A percentile compares a stretch with the other conserved stretches of the same genome.
Conservation (phyloP, 2,888 invertebrate genomes). For the Nowickia ferox region DNA sequence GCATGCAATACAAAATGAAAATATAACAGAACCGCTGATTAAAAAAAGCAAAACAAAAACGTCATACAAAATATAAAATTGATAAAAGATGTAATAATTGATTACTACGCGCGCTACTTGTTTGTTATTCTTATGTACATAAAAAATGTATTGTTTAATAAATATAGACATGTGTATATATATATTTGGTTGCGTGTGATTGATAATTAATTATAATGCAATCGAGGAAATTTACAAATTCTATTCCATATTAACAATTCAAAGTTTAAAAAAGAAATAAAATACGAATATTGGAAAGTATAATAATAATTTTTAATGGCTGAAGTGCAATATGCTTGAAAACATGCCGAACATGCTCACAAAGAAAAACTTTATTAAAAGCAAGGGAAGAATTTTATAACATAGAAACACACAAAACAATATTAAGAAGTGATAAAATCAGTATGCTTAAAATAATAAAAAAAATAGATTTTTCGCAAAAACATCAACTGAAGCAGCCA, state of each 20-base stretch:
- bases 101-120: constrained; percentile 42
- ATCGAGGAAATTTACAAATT: constrained; percentile 38
- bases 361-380: constrained; percentile 43
- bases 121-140: constrained; percentile 13
- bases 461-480: background rate
- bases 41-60: constrained; percentile 30
- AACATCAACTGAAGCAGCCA: background rate
- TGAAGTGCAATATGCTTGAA: background rate
- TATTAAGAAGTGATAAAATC: too few species aligned
- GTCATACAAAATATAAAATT: constrained; percentile 33
- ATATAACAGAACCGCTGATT: constrained; percentile 11
- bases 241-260: constrained; percentile 6
- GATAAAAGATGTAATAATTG: constrained; percentile 47
- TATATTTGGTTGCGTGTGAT: background rate
- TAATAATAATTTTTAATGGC: constrained; percentile 36
- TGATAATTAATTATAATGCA: background rate
- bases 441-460: background rate
- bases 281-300: constrained; percentile 14
- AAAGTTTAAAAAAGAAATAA: constrained; percentile 33
- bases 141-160: constrained; percentile 37
- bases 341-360: constrained; percentile 18
- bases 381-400: constrained; percentile 8
- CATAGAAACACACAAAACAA: too few species aligned
- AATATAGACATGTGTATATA: background rate
- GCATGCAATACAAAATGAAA: constrained; percentile 31